These are phyloP conservation scores for Clarias magur DNA, from an alignment of 2,113 vertebrate species.

Conservation along the genomic window DNA sequence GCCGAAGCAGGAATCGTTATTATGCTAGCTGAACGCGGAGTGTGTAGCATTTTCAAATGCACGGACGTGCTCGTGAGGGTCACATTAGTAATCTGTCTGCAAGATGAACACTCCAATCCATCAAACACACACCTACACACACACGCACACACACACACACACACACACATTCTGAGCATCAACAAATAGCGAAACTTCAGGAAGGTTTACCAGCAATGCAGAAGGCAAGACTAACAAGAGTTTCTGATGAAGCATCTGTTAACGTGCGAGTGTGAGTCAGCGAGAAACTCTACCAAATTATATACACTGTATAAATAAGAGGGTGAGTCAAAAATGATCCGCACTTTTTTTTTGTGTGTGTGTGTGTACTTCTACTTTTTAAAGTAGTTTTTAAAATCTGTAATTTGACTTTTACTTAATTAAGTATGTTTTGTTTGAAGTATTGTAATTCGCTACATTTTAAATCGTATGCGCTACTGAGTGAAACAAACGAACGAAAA, in stretches of 20 bases:
- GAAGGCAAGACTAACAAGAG: neutral
- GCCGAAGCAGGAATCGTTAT: neutral
- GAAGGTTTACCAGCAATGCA: neutral
- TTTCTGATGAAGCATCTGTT: neutral
- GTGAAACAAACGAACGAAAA: no score
- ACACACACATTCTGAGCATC: neutral
- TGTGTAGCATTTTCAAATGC: slow-evolving; percentile 15
- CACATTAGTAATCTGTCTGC: slow-evolving; percentile 20
- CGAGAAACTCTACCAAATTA: no score
- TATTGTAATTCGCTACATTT: no score
- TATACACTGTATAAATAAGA: no score
- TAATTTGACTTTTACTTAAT: no score
- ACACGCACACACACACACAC: slow-evolving; percentile 6
- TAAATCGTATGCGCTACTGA: no score
- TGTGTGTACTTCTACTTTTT: no score
- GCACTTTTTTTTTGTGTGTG: no score
- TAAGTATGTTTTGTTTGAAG: no score
- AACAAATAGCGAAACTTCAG: neutral
- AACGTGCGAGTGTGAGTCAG: neutral
- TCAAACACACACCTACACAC: neutral
- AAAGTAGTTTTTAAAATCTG: no score
- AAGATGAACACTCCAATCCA: slow-evolving; percentile 10
- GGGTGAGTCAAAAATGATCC: no score
- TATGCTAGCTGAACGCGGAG: slow-evolving; percentile 15
- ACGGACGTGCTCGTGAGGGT: slow-evolving; percentile 5